phyloP scores from a whole-genome alignment of 2,113 vertebrate species.

The Brienomyrus longianalis region DNA sequence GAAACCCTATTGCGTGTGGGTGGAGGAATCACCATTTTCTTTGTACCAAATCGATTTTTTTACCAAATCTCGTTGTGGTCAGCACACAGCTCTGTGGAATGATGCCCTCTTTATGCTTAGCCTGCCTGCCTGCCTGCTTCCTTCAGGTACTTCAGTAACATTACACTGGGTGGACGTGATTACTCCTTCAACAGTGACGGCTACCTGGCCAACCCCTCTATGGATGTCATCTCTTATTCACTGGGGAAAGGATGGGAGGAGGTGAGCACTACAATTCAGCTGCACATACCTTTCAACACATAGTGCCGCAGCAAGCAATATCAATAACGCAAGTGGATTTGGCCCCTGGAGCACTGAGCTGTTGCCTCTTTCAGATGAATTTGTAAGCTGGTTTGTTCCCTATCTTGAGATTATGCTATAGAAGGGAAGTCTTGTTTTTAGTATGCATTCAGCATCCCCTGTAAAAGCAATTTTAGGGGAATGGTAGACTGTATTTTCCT shows the following conservation, averaged over 20 bases:
- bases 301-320: background rate
- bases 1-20: background rate
- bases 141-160: conserved; percentile 85
- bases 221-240: conserved; percentile 86
- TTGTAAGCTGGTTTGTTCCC: background rate
- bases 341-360: background rate
- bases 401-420: background rate
- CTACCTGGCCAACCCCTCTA: conserved; percentile 85
- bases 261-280: conserved; percentile 59
- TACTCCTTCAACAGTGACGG: conserved; percentile 91
- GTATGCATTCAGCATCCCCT: background rate
- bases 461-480: background rate
- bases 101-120: background rate
- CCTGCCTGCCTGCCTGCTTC: conserved; percentile 2
- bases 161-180: conserved; percentile 82
- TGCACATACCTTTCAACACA: conserved; percentile 2
- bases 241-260: conserved; percentile 86
- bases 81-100: background rate
- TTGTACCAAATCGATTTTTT: background rate
- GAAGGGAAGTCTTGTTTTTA: background rate
- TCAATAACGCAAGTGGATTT: background rate
- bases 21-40: background rate
- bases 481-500: background rate
- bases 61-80: background rate
- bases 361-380: background rate